Base-by-base conservation (phyloP, 2,797 vertebrate species). In the Myotis planiceps region DNA sequence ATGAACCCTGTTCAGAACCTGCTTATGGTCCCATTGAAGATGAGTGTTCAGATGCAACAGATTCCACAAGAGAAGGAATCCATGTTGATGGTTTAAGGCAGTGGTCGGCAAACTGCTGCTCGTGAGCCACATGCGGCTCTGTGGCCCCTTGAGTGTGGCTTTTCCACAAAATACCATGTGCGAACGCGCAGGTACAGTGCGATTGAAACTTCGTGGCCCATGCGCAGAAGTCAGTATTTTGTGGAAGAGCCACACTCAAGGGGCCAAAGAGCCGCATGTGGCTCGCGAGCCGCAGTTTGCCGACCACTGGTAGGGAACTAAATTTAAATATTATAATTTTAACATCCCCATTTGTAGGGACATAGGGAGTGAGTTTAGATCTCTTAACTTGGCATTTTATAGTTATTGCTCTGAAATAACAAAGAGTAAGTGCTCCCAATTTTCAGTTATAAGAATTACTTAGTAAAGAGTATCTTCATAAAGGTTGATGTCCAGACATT, bases 391-490 rank as follows among this genome's bases (percentile, higher is more conserved):
- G 84, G 53, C 55, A 86, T 84, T 75, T 95, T 92, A 49, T 93
- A 82, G 82, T 90, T 68, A 63, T 69, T 94, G 14, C 27, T 94
- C 6, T 94, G 68, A 94, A 95, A 78, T 91, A 94, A 79, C 29
- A 84, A 88, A 75, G 69, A 69, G 6, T 79, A 79, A 84, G 37
- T 72, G 23, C 39, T 94, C 55, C 47, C 21, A 89, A 2, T 94
- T 95, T 95, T 75, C 68, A 32, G 1, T 68, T 92, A 72, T 55
- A 94, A 94, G 25, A 94, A 7, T 92, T 95, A 13, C 18, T 93
- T 58, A 4, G 55, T 93, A 83, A 95, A 72, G 37, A 92, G 3
- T 29, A 80, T 92, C 75, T 93, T 94, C 16, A 45, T 72, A 81
- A 95, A 93, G 13, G 5, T n/a, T 89, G 45, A 39, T 94, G 19